Conservation (phyloP, 1,140 invertebrate genomes). For the Paralvinella palmiformis region DNA sequence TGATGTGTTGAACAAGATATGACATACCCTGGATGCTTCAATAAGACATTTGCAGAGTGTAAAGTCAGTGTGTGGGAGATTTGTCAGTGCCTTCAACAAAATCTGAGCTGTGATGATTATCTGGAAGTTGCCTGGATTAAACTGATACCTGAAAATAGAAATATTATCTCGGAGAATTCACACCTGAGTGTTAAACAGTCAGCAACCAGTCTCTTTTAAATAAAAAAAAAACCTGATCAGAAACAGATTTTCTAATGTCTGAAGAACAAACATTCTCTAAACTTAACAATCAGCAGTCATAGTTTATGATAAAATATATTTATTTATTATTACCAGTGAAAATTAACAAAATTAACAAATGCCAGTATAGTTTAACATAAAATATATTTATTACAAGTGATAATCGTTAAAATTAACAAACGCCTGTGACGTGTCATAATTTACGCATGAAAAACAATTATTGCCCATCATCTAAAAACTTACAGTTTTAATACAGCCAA, state of each 20-base stretch:
- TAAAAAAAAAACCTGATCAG: too few relatives aligned
- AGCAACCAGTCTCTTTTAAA: too few relatives aligned
- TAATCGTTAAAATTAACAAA: too few relatives aligned
- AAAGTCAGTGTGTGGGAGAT: conserved; percentile 94
- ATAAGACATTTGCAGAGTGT: conserved; percentile 92
- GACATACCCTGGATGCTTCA: conserved; percentile 70
- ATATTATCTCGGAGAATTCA: conserved; percentile 58
- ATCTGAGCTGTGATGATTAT: conserved; percentile 73
- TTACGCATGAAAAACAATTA: too few relatives aligned
- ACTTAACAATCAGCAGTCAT: too few relatives aligned
- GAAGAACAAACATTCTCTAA: too few relatives aligned
- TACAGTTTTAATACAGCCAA: conserved; percentile 69
- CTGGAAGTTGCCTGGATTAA: conserved; percentile 85
- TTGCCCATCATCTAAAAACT: too few relatives aligned
- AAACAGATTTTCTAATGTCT: too few relatives aligned
- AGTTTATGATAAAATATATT: conserved; percentile 24
- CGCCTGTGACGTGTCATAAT: too few relatives aligned
- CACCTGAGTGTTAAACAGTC: too few relatives aligned
- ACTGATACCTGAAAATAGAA: conserved; percentile 65
- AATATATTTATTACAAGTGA: too few relatives aligned
- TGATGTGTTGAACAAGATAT: conserved; percentile 7
- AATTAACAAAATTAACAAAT: neutral
- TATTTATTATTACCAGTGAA: neutral
- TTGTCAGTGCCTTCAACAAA: conserved; percentile 88
- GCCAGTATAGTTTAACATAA: too few relatives aligned